Conservation (phyloP, 1,140 invertebrate genomes). For the Listronotus oregonensis region DNA sequence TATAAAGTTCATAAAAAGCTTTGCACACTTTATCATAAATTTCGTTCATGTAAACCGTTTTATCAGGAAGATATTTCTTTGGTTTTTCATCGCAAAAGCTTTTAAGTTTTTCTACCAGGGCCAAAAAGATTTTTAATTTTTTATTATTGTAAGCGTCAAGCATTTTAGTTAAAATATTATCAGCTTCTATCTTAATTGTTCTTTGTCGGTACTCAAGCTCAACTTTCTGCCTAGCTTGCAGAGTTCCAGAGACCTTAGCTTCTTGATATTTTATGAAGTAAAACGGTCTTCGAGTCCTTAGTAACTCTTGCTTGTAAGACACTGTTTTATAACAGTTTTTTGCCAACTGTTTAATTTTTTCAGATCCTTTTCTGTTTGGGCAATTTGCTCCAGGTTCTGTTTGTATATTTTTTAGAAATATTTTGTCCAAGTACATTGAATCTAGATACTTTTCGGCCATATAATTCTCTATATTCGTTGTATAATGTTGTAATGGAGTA, state of each 20-base stretch:
- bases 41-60: slow-evolving; percentile 41
- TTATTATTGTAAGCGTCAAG: slow-evolving; percentile 55
- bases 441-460: slow-evolving; percentile 62
- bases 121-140: slow-evolving; percentile 49
- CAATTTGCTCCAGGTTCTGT: slow-evolving; percentile 56
- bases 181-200: slow-evolving; percentile 56
- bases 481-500: slow-evolving; percentile 57
- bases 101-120: slow-evolving; percentile 56
- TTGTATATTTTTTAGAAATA: slow-evolving; percentile 58
- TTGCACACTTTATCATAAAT: slow-evolving; percentile 44
- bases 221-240: slow-evolving; percentile 53
- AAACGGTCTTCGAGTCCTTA: slow-evolving; percentile 60
- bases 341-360: slow-evolving; percentile 54
- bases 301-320: slow-evolving; percentile 56
- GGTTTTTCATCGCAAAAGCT: slow-evolving; percentile 46
- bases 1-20: slow-evolving; percentile 45
- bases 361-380: slow-evolving; percentile 58
- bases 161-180: slow-evolving; percentile 56
- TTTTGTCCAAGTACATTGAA: slow-evolving; percentile 62
- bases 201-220: slow-evolving; percentile 56
- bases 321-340: slow-evolving; percentile 57
- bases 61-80: slow-evolving; percentile 47
- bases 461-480: slow-evolving; percentile 57
- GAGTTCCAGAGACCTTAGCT: slow-evolving; percentile 57
- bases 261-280: slow-evolving; percentile 62